Evolutionary conservation across 2,888 invertebrate genomes (phyloP).

Genomic region (Papilio protenor): DNA sequence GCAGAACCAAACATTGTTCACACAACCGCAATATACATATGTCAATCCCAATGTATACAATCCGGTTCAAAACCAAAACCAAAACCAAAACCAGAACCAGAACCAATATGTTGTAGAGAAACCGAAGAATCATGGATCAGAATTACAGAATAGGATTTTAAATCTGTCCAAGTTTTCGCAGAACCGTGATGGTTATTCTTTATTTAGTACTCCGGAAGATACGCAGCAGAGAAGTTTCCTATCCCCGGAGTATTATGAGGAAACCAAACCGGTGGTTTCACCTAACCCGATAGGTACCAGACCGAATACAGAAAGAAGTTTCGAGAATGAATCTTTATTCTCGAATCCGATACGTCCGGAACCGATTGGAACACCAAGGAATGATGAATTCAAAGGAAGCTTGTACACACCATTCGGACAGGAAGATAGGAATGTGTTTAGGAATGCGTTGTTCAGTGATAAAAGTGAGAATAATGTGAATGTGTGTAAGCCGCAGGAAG

Average conservation of each 20-base stretch:
- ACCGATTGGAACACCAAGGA: conserved; percentile 67
- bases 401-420: conserved; percentile 77
- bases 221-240: conserved; percentile 66
- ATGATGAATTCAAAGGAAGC: conserved; percentile 53
- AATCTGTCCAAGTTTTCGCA: conserved; percentile 78
- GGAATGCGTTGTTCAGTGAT: conserved; percentile 74
- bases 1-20: conserved; percentile 55
- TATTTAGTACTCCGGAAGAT: conserved; percentile 72
- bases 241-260: conserved; percentile 67
- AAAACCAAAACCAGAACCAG: conserved; percentile 48
- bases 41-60: conserved; percentile 66
- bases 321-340: conserved; percentile 69
- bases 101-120: conserved; percentile 54
- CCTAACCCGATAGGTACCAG: conserved; percentile 78
- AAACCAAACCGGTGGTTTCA: conserved; percentile 67
- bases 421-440: conserved; percentile 72
- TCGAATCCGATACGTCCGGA: conserved; percentile 68
- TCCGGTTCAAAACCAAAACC: conserved; percentile 52
- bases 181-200: conserved; percentile 77
- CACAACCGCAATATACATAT: conserved; percentile 65
- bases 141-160: conserved; percentile 70
- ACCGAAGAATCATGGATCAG: conserved; percentile 56
- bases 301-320: conserved; percentile 58
- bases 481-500: conserved; percentile 54
- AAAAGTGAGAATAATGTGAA: conserved; percentile 55